Percentiles rank a stretch among this genome's conserved stretches.
Evolutionary conservation across 2,888 invertebrate genomes (phyloP).

Genomic region (Cyrtodaria siliqua): DNA sequence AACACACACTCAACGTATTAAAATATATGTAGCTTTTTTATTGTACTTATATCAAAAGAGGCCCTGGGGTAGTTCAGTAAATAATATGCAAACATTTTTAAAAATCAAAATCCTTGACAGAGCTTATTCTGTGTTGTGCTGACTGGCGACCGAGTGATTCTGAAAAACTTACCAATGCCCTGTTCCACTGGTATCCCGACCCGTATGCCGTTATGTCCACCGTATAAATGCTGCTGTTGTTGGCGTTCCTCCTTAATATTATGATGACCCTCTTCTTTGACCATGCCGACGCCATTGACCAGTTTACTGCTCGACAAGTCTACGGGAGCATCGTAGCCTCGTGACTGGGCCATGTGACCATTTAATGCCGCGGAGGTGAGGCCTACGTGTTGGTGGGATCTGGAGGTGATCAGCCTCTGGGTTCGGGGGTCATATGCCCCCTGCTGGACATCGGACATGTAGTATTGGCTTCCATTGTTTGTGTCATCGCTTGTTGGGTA

Average conservation of each 20-base stretch:
- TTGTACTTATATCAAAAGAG: no score
- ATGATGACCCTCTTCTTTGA: constrained; percentile 58
- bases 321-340: constrained; percentile 76
- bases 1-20: no score
- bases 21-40: no score
- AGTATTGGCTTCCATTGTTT: constrained; percentile 51
- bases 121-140: no score
- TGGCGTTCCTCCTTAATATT: constrained; percentile 30
- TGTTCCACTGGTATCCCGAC: constrained; percentile 78
- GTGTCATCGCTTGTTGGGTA: constrained; percentile 21
- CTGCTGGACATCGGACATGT: constrained; percentile 38
- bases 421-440: constrained; percentile 37
- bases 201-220: constrained; percentile 65
- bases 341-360: constrained; percentile 78
- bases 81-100: no score
- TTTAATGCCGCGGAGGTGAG: constrained; percentile 41
- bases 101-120: no score
- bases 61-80: no score
- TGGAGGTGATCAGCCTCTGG: constrained; percentile 62
- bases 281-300: constrained; percentile 67
- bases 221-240: constrained; percentile 39
- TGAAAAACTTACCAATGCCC: constrained; percentile 22
- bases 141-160: no score
- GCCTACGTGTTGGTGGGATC: constrained; percentile 55
- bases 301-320: constrained; percentile 77